A percentile compares a stretch with the other conserved stretches of the same genome.
These are phyloP conservation scores for Kryptolebias ocellatus DNA, from an alignment of 2,797 vertebrate species.

Conservation along the genomic window DNA sequence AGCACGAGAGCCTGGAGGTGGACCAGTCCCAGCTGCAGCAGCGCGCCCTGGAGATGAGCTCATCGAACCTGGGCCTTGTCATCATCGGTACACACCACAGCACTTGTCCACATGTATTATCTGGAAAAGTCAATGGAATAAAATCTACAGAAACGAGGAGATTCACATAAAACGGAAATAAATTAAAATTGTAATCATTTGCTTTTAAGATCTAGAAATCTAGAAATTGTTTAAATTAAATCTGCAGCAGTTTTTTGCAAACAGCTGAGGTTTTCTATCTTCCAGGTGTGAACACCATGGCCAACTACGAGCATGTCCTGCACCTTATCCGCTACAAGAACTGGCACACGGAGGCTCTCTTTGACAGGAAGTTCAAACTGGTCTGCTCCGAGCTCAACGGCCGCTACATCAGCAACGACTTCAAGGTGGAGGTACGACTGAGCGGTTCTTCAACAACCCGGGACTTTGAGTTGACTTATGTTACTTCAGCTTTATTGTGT, in stretches of 20 bases:
- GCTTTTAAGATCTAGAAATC: too few species aligned
- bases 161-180: too few species aligned
- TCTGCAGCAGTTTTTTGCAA: neutral
- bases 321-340: constrained; percentile 94
- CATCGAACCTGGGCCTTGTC: constrained; percentile 88
- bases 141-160: too few species aligned
- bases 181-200: too few species aligned
- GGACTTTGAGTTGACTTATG: neutral
- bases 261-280: constrained; percentile 6
- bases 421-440: constrained; percentile 91
- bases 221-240: too few species aligned
- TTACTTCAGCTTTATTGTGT: neutral
- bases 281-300: constrained; percentile 95
- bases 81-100: constrained; percentile 85
- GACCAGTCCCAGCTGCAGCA: constrained; percentile 89
- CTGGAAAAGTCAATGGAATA: neutral
- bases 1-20: constrained; percentile 94
- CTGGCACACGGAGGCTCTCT: constrained; percentile 91
- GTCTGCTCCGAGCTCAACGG: constrained; percentile 97
- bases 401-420: constrained; percentile 97
- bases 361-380: constrained; percentile 95
- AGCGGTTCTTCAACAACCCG: neutral
- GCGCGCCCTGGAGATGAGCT: constrained; percentile 91
- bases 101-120: neutral
- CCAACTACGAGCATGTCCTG: constrained; percentile 92